Evolutionary conservation across 64 coral and sea anemone genomes (phyloP).

Genomic region (Dendrophyllia cribrosa): DNA sequence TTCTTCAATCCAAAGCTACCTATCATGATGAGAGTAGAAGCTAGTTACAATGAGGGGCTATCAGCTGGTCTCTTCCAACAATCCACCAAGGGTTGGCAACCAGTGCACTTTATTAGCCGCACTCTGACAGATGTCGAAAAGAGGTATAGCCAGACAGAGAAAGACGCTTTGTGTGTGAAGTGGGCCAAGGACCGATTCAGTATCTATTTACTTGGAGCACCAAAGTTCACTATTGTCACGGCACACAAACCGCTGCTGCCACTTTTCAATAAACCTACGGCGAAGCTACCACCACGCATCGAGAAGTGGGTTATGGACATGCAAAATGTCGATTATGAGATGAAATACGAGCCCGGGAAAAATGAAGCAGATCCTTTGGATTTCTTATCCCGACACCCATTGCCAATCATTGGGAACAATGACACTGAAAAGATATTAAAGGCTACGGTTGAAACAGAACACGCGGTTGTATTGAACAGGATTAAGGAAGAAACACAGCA

Average conservation of each 20-base stretch:
- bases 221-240: slow-evolving; percentile 66
- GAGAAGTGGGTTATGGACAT: slow-evolving; percentile 73
- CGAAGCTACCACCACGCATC: slow-evolving; percentile 47
- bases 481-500: slow-evolving; percentile 51
- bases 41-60: no score
- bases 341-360: slow-evolving; percentile 58
- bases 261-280: slow-evolving; percentile 48
- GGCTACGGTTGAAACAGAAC: no score
- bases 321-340: slow-evolving; percentile 66
- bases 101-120: no score
- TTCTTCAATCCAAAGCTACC: no score
- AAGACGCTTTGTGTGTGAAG: no score
- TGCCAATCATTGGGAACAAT: slow-evolving; percentile 17
- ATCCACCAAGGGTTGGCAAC: no score
- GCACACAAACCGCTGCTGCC: slow-evolving; percentile 71
- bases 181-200: no score
- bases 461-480: slow-evolving; percentile 49
- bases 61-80: no score
- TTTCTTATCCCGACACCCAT: slow-evolving; percentile 43
- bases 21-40: no score
- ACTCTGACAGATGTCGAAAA: no score
- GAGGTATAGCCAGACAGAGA: no score
- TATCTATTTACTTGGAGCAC: no score
- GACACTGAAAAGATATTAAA: slow-evolving; percentile 36
- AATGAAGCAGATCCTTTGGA: slow-evolving; percentile 41